Base-by-base conservation (phyloP, 2,113 vertebrate genomes). In the Rhinolophus ferrumequinum region DNA sequence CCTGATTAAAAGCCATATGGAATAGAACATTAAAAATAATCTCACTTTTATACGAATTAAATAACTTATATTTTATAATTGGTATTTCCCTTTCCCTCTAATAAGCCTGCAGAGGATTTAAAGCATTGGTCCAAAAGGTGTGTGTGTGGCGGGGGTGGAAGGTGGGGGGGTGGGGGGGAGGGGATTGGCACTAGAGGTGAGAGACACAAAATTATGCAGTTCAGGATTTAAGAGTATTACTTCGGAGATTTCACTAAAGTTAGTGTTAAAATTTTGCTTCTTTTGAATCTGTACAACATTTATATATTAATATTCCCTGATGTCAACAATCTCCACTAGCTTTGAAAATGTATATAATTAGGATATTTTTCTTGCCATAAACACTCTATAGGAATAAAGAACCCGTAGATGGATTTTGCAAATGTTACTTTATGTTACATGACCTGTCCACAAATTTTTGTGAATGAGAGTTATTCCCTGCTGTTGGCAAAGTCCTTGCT, bases 391-490 rank as follows among this genome's bases (percentile, higher is more conserved):
- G 50, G 66, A 97, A 89, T 89, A 83, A 97, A 91, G 66, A 97
- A 92, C 50, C 21, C 84, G 28, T 64, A 85, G 8, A 81, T 75
- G 95, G 70, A 93, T 13, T 35, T 88, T 90, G 67, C 28, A 92
- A 93, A 90, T 93, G n/a, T 79, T 98, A 97, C 97, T 98, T 97
- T 96, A 98, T 97, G 98, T 99, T 99, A 98, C 98, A 98, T 98
- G 97, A 98, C 99, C 97, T 97, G 97, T 80, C 94, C 97, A 98
- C 99, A 99, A 98, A 99, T 99, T 98, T 99, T 98, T 98, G 98
- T 99, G 98, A 99, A 97, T 98, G 97, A 98, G 97, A 98, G 93
- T 98, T 98, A 98, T 64, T 84, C 62, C 95, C 98, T 98, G 89
- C 95, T 92, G 87, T 97, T 98, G 98, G 97, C 77, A 98, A 96